Conservation (phyloP, 2,888 invertebrate genomes). For the Pantelozetes paolii region DNA sequence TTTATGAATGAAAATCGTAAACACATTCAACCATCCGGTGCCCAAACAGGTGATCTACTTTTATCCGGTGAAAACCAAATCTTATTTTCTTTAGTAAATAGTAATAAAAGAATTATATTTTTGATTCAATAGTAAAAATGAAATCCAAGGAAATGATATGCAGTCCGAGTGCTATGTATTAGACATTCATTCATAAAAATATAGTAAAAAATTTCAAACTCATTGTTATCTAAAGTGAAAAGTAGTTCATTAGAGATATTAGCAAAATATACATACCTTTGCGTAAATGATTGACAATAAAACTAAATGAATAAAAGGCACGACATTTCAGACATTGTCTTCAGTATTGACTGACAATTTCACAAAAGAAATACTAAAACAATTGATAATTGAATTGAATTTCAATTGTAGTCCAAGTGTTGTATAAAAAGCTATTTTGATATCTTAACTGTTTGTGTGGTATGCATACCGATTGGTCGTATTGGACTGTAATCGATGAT, state of each 20-base stretch:
- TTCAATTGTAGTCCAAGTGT: too few relatives aligned
- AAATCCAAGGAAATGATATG: slow-evolving; percentile 31
- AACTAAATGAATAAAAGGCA: too few relatives aligned
- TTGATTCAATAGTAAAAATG: too few relatives aligned
- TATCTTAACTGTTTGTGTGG: slow-evolving; percentile 19
- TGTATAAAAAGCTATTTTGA: not conserved
- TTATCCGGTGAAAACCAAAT: slow-evolving; percentile 17
- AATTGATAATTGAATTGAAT: too few relatives aligned
- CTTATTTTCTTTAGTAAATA: not conserved
- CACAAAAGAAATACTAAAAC: too few relatives aligned
- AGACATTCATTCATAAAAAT: slow-evolving; percentile 27
- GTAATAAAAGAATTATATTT: not conserved
- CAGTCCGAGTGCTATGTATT: not conserved
- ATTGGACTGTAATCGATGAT: slow-evolving; percentile 36
- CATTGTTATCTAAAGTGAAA: slow-evolving; percentile 31
- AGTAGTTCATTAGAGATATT: slow-evolving; percentile 13
- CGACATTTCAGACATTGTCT: too few relatives aligned
- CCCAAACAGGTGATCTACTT: too few relatives aligned
- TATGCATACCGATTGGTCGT: slow-evolving; percentile 33
- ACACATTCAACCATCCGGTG: too few relatives aligned
- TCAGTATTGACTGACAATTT: not conserved
- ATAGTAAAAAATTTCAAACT: slow-evolving; percentile 16
- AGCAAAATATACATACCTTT: not conserved
- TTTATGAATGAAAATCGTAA: too few relatives aligned
- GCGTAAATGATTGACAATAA: not conserved